Evolutionary conservation across 2,113 vertebrate species (phyloP), one percentile per base, ranked within the genome.

Genomic region (Sprattus sprattus): DNA sequence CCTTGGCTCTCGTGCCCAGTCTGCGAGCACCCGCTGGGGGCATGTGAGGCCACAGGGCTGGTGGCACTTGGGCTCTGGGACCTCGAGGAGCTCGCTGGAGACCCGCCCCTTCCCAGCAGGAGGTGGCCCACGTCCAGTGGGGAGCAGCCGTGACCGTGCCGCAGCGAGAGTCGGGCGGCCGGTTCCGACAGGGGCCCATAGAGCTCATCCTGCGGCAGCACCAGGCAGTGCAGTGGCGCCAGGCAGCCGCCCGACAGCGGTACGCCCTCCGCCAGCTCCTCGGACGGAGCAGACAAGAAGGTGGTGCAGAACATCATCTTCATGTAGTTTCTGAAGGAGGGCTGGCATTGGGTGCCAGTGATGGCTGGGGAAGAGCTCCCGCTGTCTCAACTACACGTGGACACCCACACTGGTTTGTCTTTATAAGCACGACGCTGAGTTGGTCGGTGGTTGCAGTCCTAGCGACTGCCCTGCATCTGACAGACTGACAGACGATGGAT

Each of bases 191-290:
- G 91, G 6, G 93, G 86, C 22, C 92, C 86, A 88, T 92, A 96
- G 9, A 95, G 90, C 84, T 97, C 95, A 16, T 96, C 96, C 16
- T 93, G 90, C 6, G 95, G 96, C 86, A 97, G 94, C 20, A 96
- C 92, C 49, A 96, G 93, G 92, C 95, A 96, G 90, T 95, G 96
- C 6, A 97, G 89, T 1, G 94, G 93, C 0, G 90, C 92, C 85
- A 97, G 92, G 88, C 96, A 97, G 81, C 95, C 94, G 84, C 92
- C 18, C 87, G 86, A 90, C 87, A 46, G 32, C 81, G 47, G 81
- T 88, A 90, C 89, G 3, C 85, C 86, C 25, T 90, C 90, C 1
- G 71, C 20, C 6, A 92, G 84, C 32, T 95, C 95, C 80, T 95
- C 94, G 13, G 94, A 93, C 60, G 94, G 91, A 1, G 93, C 85